Conservation (phyloP, 2,797 vertebrate genomes). For the Pachyuromys duprasi region DNA sequence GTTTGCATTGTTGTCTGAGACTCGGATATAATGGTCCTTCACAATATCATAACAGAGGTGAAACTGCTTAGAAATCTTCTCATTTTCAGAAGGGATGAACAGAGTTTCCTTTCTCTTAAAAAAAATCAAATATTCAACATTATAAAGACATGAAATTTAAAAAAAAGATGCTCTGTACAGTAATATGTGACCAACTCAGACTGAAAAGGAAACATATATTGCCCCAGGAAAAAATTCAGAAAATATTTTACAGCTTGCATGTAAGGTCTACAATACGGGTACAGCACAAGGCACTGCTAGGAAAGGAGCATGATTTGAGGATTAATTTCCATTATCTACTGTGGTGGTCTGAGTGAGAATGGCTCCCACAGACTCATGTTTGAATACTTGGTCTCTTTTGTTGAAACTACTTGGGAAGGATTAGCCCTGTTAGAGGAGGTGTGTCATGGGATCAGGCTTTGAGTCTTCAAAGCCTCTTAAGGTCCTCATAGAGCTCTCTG, state of each 20-base stretch:
- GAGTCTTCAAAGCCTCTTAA: neutral
- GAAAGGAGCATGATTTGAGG: neutral
- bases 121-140: slow-evolving; percentile 66
- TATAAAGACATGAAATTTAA: slow-evolving; percentile 20
- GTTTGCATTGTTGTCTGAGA: slow-evolving; percentile 90
- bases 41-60: slow-evolving; percentile 92
- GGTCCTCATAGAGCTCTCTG: neutral
- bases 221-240: neutral
- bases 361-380: neutral
- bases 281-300: neutral
- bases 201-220: neutral
- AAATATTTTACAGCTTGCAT: slow-evolving; percentile 10
- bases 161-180: neutral
- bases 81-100: slow-evolving; percentile 93
- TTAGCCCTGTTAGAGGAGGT: neutral
- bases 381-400: neutral
- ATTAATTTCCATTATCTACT: neutral
- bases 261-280: neutral
- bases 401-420: neutral
- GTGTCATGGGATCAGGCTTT: neutral
- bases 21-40: slow-evolving; percentile 92
- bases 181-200: neutral
- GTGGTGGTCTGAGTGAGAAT: neutral
- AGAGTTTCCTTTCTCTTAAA: slow-evolving; percentile 87
- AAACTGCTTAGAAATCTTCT: slow-evolving; percentile 90